Evolutionary conservation across 2,797 vertebrate species (phyloP).

Genomic region (Acanthurus lineatus): DNA sequence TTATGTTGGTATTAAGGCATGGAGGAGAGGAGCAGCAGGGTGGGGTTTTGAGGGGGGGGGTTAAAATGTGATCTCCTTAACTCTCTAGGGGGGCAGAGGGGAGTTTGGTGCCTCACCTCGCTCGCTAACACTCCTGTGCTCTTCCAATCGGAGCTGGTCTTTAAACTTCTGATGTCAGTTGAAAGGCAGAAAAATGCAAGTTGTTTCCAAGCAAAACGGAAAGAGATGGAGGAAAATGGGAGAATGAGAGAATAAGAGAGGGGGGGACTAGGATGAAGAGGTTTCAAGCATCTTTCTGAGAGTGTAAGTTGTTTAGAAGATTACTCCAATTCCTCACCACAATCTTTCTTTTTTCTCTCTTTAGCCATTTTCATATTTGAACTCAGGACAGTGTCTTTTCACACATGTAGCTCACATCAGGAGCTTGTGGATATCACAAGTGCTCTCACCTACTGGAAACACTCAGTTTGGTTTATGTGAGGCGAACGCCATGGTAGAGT

Average conservation of each 20-base stretch:
- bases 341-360: constrained; percentile 6
- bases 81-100: constrained; percentile 83
- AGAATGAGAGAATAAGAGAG: constrained; percentile 22
- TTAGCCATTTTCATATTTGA: neutral
- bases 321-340: constrained; percentile 17
- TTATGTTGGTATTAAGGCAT: constrained; percentile 82
- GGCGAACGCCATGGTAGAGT: too few species aligned
- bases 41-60: constrained; percentile 72
- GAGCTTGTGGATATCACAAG: too few species aligned
- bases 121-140: constrained; percentile 71
- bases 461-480: too few species aligned
- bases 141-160: constrained; percentile 71
- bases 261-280: constrained; percentile 7
- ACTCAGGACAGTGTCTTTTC: too few species aligned
- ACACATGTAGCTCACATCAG: too few species aligned
- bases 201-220: constrained; percentile 50
- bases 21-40: constrained; percentile 75
- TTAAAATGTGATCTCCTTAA: constrained; percentile 87
- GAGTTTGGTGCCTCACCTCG: constrained; percentile 81
- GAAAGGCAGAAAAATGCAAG: constrained; percentile 76
- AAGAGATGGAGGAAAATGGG: constrained; percentile 26
- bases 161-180: constrained; percentile 79
- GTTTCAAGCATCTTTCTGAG: constrained; percentile 14
- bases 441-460: too few species aligned
- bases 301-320: constrained; percentile 14